phyloP scores from a whole-genome alignment of 1,140 invertebrate species.

The Panagrolaimus sp. region DNA sequence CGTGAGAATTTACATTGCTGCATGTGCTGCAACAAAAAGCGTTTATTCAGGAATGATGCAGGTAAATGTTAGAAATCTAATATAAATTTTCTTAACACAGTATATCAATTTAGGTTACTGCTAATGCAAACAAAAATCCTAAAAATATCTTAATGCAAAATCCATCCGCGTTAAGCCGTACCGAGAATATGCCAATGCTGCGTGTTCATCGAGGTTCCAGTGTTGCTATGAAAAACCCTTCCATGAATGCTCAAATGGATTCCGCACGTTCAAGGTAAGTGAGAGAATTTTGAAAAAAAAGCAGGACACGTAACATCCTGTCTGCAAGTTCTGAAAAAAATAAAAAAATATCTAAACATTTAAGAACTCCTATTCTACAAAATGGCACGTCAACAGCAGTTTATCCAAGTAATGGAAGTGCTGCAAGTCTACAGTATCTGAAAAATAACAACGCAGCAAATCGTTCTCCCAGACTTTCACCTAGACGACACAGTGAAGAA shows the following conservation, averaged over 20 bases:
- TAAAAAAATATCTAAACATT: no score
- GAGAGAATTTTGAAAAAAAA: background rate
- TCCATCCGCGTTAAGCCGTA: slow-evolving; percentile 45
- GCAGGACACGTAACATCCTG: no score
- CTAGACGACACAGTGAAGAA: slow-evolving; percentile 35
- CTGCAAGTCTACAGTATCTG: slow-evolving; percentile 32
- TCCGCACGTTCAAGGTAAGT: slow-evolving; percentile 1
- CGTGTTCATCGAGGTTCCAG: slow-evolving; percentile 76
- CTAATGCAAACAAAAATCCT: slow-evolving; percentile 61
- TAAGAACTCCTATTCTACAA: slow-evolving; percentile 11
- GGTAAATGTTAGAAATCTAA: slow-evolving; percentile 66
- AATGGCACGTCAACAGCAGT: slow-evolving; percentile 36
- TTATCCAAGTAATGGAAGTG: slow-evolving; percentile 43
- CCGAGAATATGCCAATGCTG: slow-evolving; percentile 77
- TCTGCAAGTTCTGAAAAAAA: no score
- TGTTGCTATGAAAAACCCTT: slow-evolving; percentile 16
- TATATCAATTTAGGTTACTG: slow-evolving; percentile 47
- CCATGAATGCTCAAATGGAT: slow-evolving; percentile 4
- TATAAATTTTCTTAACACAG: background rate
- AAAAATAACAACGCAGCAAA: slow-evolving; percentile 19
- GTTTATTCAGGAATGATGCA: slow-evolving; percentile 78
- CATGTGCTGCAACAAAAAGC: slow-evolving; percentile 78
- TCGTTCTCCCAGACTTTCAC: background rate
- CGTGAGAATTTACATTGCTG: slow-evolving; percentile 86
- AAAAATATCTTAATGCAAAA: slow-evolving; percentile 61